Base-by-base conservation (phyloP, 2,888 invertebrate genomes). In the Corbicula japonica region DNA sequence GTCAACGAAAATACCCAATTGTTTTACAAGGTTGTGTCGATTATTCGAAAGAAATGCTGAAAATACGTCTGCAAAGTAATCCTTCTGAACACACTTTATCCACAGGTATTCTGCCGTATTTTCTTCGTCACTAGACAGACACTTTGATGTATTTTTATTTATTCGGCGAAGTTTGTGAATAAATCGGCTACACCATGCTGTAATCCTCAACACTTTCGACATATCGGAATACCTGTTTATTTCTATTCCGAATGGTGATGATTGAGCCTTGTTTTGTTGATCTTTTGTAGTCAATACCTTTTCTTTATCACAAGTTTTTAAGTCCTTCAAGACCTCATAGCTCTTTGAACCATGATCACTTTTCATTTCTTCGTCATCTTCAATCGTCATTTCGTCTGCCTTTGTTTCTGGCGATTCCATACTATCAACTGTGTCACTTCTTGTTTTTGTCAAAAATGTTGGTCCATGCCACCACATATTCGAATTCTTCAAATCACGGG, bases 401-500 rank as follows among this genome's bases (percentile, higher is more conserved):
- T 46, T 5, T 21, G 18, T 46, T 10, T 18, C 4, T 46, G 21
- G n/a, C 46, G 4, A 46, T 10, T 46, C 46, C 21, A 21, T 18
- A 12, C n/a, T 18, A 12, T 34, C 18, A 26, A 6, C 8, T 21
- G 21, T 46, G 18, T n/a, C n/a, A 12, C 8, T 12, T 46, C 4
- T 46, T 46, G 21, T 4, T 12, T 18, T 46, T 10, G 46, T n/a
- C n/a, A n/a, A n/a, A n/a, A n/a, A n/a, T n/a, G 46, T 41, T 21
- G 74, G 66, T 35, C 68, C 74, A 38, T 68, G 28, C 74, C 74
- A 74, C 68, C 68, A 74, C 18, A 66, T 1, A 4, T 21, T 4
- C 21, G 28, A 26, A 21, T 28, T 18, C n/a, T 8, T 23, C 10
- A 61, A 30, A 21, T 68, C 38, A 30, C 32, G 1, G 3, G 32